Evolutionary conservation across 2,797 vertebrate genomes (phyloP), one percentile per base, ranked within the genome.

Genomic region (Heliangelus exortis): DNA sequence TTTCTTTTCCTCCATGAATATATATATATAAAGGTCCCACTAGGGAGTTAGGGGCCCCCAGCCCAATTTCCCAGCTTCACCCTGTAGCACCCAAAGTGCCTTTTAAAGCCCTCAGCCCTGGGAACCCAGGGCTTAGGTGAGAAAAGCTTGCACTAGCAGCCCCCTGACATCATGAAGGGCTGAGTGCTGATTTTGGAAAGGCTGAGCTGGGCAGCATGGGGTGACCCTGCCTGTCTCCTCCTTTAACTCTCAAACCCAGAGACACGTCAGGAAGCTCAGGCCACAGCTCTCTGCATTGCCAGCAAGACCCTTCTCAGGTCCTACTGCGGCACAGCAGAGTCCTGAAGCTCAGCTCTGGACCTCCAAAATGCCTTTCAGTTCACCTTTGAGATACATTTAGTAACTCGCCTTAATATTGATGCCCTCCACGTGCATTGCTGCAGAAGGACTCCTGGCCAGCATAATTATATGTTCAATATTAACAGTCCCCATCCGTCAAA

Each of bases 401-500:
- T 81, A 95, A 96, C 93, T 90, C 9, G 1, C 75, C 94, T 96
- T 91, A 96, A 96, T 96, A 96, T 95, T 94, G 90, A 96, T 96
- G 94, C 68, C 68, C 89, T 96, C 61, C 89, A 57, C 41, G 39
- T 7, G 14, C 15, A 50, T 65, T 2, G 6, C 74, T 0, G 47
- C 9, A 0, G 89, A 83, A 89, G 95, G 84, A 74, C 78, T 95
- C 85, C 50, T 4, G 4, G 94, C 89, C 92, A 20, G 78, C 10
- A 0, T 96, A 96, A 96, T 95, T 29, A 95, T 72, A n/a, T 93
- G 78, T 96, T 96, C 95, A 96, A 96, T 96, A 96, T 96, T 96
- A 77, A 95, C 90, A 1, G 76, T 87, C 81, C 50, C 74, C 94
- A 96, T 96, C 90, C 0, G 75, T 96, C 96, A 96, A 65, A 83